Evolutionary conservation across 2,113 vertebrate species (phyloP).

Genomic region (Podarcis cretensis): DNA sequence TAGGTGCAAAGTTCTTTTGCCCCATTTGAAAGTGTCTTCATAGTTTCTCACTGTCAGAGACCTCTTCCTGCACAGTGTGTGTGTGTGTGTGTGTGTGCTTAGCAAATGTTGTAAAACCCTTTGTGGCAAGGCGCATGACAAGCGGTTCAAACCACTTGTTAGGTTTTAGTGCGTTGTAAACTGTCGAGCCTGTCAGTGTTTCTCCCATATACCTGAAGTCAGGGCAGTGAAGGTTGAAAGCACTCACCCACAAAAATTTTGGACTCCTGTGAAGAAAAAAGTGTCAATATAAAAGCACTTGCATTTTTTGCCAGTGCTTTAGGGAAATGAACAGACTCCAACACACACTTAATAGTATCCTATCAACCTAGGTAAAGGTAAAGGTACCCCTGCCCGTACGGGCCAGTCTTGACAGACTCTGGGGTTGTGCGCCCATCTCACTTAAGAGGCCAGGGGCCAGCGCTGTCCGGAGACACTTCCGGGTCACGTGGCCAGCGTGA

Average conservation of each 20-base stretch:
- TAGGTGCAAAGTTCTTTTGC: neutral
- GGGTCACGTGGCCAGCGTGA: too few relatives aligned
- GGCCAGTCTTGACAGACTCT: too few relatives aligned
- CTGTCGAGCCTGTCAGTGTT: neutral
- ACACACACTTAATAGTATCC: constrained; percentile 44
- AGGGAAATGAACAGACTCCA: constrained; percentile 27
- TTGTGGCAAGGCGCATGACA: neutral
- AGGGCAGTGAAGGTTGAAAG: neutral
- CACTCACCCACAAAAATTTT: rapidly evolving
- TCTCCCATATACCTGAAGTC: neutral
- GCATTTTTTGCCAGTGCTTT: neutral
- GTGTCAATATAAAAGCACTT: neutral
- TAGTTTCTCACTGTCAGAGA: constrained; percentile 1
- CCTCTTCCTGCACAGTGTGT: neutral
- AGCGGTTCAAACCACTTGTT: neutral
- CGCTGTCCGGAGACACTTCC: too few relatives aligned
- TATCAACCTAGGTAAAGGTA: neutral
- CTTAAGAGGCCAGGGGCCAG: too few relatives aligned
- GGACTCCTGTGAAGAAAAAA: constrained; percentile 8
- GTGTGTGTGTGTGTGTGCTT: neutral
- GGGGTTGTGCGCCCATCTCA: too few relatives aligned
- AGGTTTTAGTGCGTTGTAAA: constrained; percentile 1
- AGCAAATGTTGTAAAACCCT: neutral
- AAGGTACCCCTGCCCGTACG: too few relatives aligned
- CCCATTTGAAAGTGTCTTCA: rapidly evolving